phyloP scores from a whole-genome alignment of 2,797 vertebrate genomes.

The Cichlasoma orientale region DNA sequence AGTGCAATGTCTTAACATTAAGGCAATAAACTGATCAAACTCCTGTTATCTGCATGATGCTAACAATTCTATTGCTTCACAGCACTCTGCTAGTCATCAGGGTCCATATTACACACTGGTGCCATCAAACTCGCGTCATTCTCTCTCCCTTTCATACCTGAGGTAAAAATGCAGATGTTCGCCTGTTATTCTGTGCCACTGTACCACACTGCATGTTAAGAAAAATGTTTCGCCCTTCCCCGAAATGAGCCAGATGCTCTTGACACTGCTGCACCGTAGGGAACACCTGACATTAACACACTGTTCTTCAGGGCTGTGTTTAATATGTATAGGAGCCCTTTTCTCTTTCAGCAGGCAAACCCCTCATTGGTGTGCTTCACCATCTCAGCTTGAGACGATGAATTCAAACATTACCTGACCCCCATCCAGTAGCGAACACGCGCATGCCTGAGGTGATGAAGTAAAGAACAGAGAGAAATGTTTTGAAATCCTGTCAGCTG shows the following conservation, averaged over 20 bases:
- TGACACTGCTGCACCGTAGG: constrained; percentile 64
- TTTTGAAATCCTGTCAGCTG: constrained; percentile 55
- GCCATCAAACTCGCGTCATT: background rate
- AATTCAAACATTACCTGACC: constrained; percentile 55
- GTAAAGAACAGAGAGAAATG: constrained; percentile 17
- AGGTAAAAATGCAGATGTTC: constrained; percentile 48
- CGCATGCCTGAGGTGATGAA: constrained; percentile 40
- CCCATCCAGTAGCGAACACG: constrained; percentile 17
- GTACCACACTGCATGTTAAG: constrained; percentile 38
- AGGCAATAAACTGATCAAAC: background rate
- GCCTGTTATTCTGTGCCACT: constrained; percentile 30
- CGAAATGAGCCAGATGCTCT: constrained; percentile 64
- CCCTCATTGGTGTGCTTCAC: constrained; percentile 30
- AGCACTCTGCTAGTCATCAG: background rate
- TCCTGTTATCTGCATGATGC: background rate
- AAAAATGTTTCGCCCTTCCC: constrained; percentile 42
- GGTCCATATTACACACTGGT: background rate
- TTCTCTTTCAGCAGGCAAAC: constrained; percentile 52
- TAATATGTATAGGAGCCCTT: constrained; percentile 74
- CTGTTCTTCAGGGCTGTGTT: constrained; percentile 66
- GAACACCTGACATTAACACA: constrained; percentile 76
- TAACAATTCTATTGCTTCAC: background rate
- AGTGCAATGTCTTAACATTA: background rate
- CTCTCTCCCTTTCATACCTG: background rate
- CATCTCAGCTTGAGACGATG: constrained; percentile 45